Base-by-base conservation (phyloP, 2,797 vertebrate genomes). In the Furcifer pardalis region DNA sequence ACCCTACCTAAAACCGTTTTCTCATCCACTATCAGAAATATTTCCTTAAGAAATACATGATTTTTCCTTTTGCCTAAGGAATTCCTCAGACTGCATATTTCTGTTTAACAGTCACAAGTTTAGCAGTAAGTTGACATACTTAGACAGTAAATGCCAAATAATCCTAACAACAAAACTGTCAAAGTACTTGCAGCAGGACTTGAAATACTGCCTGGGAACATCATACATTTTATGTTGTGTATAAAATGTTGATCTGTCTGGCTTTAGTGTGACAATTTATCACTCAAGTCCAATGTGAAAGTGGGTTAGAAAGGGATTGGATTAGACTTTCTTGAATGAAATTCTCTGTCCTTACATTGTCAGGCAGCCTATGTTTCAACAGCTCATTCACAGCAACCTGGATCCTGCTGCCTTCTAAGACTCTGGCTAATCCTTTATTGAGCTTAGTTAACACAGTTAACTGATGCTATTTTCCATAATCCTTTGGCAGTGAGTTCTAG, bases 371-470 rank as follows among this genome's bases (percentile, higher is more conserved):
- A 23, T 35, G 23, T 63, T 72, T 46, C 59, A 82, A 13, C 42
- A 74, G n/a, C 66, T 49, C 71, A 74, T 49, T 72, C 60, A 35
- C 60, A 63, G 60, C 25, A 46, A 74, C 42, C 46, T 42, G 17
- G 27, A 49, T 66, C 59, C 59, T 44, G 8, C 12, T 60, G 37
- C 44, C 81, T 82, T 82, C 13, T 35, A 35, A 62, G 44, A 59
- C 32, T 62, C 80, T 15, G 13, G 1, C 59, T 63, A 63, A 82
- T 74, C 60, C 59, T 49, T 25, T 37, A 5, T 23, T 74, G 59
- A 82, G 59, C 81, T 63, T 15, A 74, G 71, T 74, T 74, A 82
- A 63, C n/a, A 25, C 40, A 74, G n/a, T 82, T 82, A 63, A 74
- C 52, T 73, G n/a, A 32, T 74, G 46, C 56, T 25, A 63, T 62